phyloP scores from a whole-genome alignment of 30 jellyfish, hydroid and myxozoan genomes.

The Hydractinia symbiolongicarpus region DNA sequence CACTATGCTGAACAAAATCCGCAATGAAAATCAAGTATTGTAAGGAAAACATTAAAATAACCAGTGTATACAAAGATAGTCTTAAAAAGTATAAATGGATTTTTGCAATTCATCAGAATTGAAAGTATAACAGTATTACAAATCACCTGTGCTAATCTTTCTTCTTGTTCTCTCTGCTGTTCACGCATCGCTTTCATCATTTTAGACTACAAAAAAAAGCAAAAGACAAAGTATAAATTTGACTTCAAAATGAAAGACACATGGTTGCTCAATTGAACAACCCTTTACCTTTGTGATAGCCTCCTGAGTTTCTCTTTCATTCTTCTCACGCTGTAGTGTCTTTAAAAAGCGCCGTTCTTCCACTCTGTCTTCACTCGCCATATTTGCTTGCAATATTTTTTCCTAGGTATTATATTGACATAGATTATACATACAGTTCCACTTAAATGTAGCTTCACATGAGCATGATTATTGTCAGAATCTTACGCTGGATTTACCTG shows the following conservation, averaged over 20 bases:
- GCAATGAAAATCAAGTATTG: too few species aligned
- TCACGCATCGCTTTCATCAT: constrained; percentile 49
- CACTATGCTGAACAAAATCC: too few species aligned
- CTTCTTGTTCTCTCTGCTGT: constrained; percentile 83
- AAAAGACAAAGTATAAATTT: not conserved
- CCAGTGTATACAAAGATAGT: too few species aligned
- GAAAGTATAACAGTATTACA: not conserved
- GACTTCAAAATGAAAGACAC: not conserved
- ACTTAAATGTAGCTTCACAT: too few species aligned
- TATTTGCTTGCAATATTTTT: constrained; percentile 62
- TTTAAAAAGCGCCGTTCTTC: constrained; percentile 69
- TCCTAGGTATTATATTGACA: constrained; percentile 32
- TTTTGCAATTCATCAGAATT: too few species aligned
- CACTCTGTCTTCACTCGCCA: constrained; percentile 83
- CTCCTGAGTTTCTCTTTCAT: constrained; percentile 74
- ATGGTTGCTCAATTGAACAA: not conserved
- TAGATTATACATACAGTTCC: not conserved
- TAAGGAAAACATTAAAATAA: too few species aligned
- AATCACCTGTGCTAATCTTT: constrained; percentile 69
- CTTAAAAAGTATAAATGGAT: too few species aligned
- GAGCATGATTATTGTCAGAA: too few species aligned
- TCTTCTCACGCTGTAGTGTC: constrained; percentile 54
- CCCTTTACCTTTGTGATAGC: constrained; percentile 44
- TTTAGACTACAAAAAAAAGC: constrained; percentile 47
- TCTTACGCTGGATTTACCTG: too few species aligned